Evolutionary conservation across 1,140 invertebrate species (phyloP), one percentile per base, ranked within the genome.

Genomic region (Harpegnathos saltator): DNA sequence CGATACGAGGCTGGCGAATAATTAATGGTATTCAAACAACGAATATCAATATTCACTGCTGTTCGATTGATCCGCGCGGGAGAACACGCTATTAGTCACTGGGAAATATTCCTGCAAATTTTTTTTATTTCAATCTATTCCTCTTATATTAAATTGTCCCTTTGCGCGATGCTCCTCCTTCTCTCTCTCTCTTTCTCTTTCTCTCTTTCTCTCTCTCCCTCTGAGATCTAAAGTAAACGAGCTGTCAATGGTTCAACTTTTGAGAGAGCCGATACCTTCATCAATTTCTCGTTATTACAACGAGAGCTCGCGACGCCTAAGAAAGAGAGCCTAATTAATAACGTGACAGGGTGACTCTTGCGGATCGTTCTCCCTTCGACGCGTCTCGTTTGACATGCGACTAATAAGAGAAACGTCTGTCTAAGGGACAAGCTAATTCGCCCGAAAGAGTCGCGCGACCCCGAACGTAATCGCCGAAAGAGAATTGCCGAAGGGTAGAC

Each of bases 1-100:
- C 29, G 29, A 22, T 33, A 33, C n/a, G n/a, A n/a, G n/a, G 5
- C 29, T 33, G 5, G n/a, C 19, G 14, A 71, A 71, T 71, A 48
- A 69, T 48, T 71, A 71, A 48, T 58, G 22, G 14, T 58, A 69
- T 59, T 80, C 9, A 58, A 80, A 80, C 59, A 69, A 33, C 38
- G 24, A 58, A 80, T 80, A 80, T 80, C 65, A 44, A 80, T 80
- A 44, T 15, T n/a, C n/a, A 5, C 26, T 44, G 17, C 4, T 2
- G 2, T 24, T 29, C 58, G 52, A 80, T 48, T 71, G 22, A 38
- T 29, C 52, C 44, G 50, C n/a, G 29, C 12, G 1, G 7, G 58
- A 14, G 58, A 48, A 48, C 29, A 22, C 33, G 33, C 33, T 9
- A 68, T 71, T 80, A 59, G 17, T 14, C 17, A 44, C 7, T 22